phyloP scores from a whole-genome alignment of 2,797 vertebrate species.

The Alosa sapidissima region DNA sequence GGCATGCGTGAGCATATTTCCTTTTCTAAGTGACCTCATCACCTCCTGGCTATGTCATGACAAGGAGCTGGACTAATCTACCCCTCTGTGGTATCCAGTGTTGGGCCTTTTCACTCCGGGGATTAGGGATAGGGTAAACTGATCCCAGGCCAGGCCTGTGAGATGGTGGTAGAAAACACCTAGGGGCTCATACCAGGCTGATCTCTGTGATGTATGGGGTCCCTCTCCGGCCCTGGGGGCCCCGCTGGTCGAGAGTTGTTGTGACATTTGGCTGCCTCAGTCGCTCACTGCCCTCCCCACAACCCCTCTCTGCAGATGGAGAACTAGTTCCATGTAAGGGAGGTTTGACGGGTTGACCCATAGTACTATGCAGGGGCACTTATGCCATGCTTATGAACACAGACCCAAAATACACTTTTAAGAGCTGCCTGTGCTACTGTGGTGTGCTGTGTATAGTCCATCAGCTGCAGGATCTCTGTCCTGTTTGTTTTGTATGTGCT shows the following conservation, averaged over 20 bases:
- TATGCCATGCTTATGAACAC: background rate
- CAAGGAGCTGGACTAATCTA: conserved; percentile 31
- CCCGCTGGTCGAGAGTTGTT: background rate
- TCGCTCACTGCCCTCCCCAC: background rate
- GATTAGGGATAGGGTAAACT: conserved; percentile 59
- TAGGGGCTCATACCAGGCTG: conserved; percentile 50
- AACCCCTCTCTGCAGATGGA: background rate
- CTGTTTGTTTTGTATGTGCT: background rate
- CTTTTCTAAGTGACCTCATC: conserved; percentile 10
- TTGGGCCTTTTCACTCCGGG: conserved; percentile 48
- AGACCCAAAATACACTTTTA: conserved; percentile 2
- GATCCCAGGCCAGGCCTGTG: conserved; percentile 49
- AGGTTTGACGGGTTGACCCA: background rate
- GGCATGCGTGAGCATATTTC: background rate
- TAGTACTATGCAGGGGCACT: background rate
- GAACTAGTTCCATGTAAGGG: background rate
- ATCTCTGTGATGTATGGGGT: conserved; percentile 42
- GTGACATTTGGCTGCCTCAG: background rate
- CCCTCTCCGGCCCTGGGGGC: background rate
- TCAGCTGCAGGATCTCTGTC: background rate
- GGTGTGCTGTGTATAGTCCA: background rate
- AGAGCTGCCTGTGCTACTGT: background rate
- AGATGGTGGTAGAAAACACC: conserved; percentile 43
- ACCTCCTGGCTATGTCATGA: conserved; percentile 40
- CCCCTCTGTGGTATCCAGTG: conserved; percentile 39